A percentile compares a stretch with the other conserved stretches of the same genome.
Conservation (phyloP, 2,113 vertebrate genomes). For the Bufo bufo region DNA sequence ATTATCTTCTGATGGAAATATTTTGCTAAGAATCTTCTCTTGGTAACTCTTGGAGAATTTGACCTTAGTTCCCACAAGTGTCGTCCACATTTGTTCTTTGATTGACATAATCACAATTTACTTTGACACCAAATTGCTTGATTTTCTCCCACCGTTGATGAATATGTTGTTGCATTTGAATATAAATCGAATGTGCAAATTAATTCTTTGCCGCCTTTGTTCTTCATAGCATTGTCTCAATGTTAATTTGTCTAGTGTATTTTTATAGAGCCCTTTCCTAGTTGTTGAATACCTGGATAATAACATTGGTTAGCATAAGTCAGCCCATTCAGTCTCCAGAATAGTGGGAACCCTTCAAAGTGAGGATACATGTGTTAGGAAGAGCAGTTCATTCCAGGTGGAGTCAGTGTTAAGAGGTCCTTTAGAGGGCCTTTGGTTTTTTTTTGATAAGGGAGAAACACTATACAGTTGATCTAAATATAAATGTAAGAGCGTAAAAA, state of each 20-base stretch:
- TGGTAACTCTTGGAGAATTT: neutral
- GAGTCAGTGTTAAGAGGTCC: neutral
- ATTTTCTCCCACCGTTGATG: neutral
- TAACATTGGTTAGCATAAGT: conserved; percentile 35
- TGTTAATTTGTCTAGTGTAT: conserved; percentile 28
- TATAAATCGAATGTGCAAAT: conserved; percentile 54
- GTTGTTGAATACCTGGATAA: conserved; percentile 51
- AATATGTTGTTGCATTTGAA: conserved; percentile 48
- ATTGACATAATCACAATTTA: conserved; percentile 38
- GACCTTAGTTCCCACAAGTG: conserved; percentile 4
- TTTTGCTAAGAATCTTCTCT: neutral
- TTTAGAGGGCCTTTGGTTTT: neutral
- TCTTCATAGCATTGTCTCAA: conserved; percentile 39
- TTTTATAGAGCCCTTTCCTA: conserved; percentile 42
- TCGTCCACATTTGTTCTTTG: neutral
- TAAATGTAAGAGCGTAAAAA: neutral
- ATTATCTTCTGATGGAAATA: neutral
- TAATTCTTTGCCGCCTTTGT: conserved; percentile 19
- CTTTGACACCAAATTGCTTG: conserved; percentile 27
- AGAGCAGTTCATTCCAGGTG: conserved; percentile 56
- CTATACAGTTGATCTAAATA: conserved; percentile 20
- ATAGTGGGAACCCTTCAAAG: conserved; percentile 51
- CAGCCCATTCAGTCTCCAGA: conserved; percentile 47
- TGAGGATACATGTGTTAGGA: conserved; percentile 30
- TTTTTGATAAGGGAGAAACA: neutral